Percentiles rank a stretch among this genome's conserved stretches.
These are phyloP conservation scores for Enoplosus armatus DNA, from an alignment of 2,797 vertebrate genomes.

Conservation along the genomic window DNA sequence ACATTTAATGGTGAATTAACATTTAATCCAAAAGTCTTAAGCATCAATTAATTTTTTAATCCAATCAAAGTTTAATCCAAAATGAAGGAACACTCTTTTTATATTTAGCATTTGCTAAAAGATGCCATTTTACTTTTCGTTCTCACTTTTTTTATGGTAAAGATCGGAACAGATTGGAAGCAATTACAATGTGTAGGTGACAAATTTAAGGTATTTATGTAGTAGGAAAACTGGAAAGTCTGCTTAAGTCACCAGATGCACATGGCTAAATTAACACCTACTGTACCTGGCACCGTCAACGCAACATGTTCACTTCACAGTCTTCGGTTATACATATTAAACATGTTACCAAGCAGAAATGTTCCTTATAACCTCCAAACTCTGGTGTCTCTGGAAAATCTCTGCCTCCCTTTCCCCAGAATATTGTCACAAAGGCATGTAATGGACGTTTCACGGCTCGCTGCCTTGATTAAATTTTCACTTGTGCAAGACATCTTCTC, in stretches of 20 bases:
- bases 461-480: conserved; percentile 61
- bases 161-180: background rate
- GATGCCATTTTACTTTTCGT: conserved; percentile 37
- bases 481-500: conserved; percentile 39
- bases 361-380: background rate
- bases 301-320: conserved; percentile 10
- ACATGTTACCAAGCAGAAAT: background rate
- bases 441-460: conserved; percentile 58
- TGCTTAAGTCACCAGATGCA: conserved; percentile 3
- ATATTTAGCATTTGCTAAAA: conserved; percentile 32
- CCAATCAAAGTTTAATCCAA: conserved; percentile 64
- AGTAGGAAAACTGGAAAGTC: background rate
- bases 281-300: no score
- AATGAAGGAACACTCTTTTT: conserved; percentile 44
- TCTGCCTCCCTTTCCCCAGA: conserved; percentile 29
- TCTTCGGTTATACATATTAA: background rate
- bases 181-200: background rate
- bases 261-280: conserved; percentile 17
- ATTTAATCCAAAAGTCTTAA: conserved; percentile 65
- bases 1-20: conserved; percentile 72
- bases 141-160: background rate
- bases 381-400: conserved; percentile 6
- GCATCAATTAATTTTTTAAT: conserved; percentile 61
- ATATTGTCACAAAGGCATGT: conserved; percentile 51
- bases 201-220: conserved; percentile 1